phyloP scores from a whole-genome alignment of 1,140 invertebrate species.

The Melipona quadrifasciata region DNA sequence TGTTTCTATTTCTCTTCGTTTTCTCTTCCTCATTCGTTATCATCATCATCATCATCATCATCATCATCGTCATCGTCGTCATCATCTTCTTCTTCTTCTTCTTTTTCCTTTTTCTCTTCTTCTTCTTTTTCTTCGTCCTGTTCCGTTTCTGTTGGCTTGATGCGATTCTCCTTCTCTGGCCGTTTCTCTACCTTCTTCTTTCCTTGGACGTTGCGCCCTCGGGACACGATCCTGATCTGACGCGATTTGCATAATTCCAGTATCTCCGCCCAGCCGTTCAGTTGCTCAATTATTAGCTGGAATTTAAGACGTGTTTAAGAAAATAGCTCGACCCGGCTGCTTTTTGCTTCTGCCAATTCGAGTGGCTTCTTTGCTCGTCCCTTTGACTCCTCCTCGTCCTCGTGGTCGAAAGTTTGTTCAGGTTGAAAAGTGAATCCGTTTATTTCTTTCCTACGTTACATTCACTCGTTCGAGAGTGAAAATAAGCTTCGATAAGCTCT shows the following conservation, averaged over 20 bases:
- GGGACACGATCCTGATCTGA: conserved; percentile 79
- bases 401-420: conserved; percentile 34
- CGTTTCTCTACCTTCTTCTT: conserved; percentile 36
- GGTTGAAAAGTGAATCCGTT: conserved; percentile 54
- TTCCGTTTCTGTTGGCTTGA: conserved; percentile 51
- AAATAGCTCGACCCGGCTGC: conserved; percentile 76
- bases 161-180: conserved; percentile 42
- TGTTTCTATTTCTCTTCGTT: conserved; percentile 33
- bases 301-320: conserved; percentile 81
- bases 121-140: conserved; percentile 43
- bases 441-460: neutral
- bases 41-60: no score
- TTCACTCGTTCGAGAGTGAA: neutral
- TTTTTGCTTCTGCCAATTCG: conserved; percentile 74
- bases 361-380: conserved; percentile 29
- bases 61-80: conserved; percentile 37
- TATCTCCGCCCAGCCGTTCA: conserved; percentile 78
- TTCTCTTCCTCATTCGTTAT: neutral
- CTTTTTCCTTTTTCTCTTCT: conserved; percentile 17
- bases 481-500: no score
- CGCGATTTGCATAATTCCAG: conserved; percentile 81
- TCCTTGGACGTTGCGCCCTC: conserved; percentile 75
- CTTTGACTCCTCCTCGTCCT: conserved; percentile 24
- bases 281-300: conserved; percentile 80
- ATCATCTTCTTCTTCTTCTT: neutral